Conservation (phyloP, 2,797 vertebrate species). For the Alcedo quadribrachys region DNA sequence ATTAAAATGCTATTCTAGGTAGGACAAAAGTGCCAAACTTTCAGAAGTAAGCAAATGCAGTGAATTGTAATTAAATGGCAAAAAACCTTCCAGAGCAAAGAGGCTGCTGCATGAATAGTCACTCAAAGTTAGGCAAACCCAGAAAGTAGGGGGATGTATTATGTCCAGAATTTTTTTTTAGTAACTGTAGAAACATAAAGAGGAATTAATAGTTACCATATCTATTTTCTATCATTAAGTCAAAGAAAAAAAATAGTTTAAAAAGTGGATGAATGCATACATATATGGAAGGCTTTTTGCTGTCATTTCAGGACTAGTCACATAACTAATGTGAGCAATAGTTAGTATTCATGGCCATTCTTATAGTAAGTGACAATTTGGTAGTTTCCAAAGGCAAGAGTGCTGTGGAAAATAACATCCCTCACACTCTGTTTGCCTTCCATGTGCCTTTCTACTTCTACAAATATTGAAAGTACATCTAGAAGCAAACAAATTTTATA, state of each 20-base stretch:
- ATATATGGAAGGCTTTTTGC: not conserved
- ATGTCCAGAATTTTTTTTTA: not conserved
- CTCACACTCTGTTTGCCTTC: not conserved
- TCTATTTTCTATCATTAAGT: not conserved
- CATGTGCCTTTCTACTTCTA: not conserved
- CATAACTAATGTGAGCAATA: not conserved
- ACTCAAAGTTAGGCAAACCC: not conserved
- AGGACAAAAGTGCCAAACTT: not conserved
- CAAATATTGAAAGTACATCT: not conserved
- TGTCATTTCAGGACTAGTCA: not conserved
- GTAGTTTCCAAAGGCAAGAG: conserved; percentile 7
- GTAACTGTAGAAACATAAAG: not conserved
- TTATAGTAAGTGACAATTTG: conserved; percentile 41
- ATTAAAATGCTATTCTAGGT: not conserved
- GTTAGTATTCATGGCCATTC: conserved; percentile 54
- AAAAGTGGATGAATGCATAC: not conserved
- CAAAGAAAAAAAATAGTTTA: not conserved
- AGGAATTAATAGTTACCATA: not conserved
- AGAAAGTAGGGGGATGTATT: not conserved
- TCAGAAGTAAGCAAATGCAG: not conserved
- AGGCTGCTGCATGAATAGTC: not conserved
- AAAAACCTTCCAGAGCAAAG: not conserved
- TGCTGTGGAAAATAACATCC: not conserved
- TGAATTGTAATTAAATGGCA: not conserved
- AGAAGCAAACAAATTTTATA: not conserved